Base-by-base conservation (phyloP, 2,797 vertebrate species). In the Alfaro cultratus region DNA sequence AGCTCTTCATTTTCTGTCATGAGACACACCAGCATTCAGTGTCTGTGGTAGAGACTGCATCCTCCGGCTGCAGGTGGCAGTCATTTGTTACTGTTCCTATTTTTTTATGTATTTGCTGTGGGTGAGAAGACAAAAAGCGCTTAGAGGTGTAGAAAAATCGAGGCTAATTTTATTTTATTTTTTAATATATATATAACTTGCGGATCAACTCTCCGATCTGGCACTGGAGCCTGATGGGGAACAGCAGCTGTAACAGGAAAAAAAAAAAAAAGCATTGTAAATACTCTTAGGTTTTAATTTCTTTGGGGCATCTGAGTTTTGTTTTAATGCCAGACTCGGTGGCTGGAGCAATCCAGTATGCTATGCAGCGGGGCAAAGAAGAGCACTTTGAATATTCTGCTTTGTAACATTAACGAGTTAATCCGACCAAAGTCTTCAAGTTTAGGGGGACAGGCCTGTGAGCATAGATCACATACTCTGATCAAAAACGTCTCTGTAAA, bases 241-340 rank as follows among this genome's bases (percentile, higher is more conserved):
- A 75, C 43, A 49, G 31, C 68, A 51, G 76, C 77, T 47, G 75
- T 80, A 55, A 82, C 76, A 77, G 43, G 16, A 12, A 10, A 23
- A 23, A n/a, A 12, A 12, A 60, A 15, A 60, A 31, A 72, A 77
- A 64, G 84, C 79, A 79, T 80, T 93, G 93, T 95, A 94, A 90
- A 93, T 94, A 94, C 71, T 86, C 39, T 81, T 88, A 80, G 87
- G 87, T 87, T 68, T 41, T 68, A 68, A 21, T 68, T 68, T 93
- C 87, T 91, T 89, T 34, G 70, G 79, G 83, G 75, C 64, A 15
- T 85, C 81, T 81, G 73, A 75, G 84, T 81, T 90, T 79, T 41
- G 73, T 77, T 62, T 53, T 82, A 57, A 77, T 82, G 81, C 68
- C 68, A 75, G 76, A 87, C 55, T 67, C 67, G 77, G 76, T 77